phyloP scores from a whole-genome alignment of 1,140 invertebrate genomes.

The Diabrotica undecimpunctata region DNA sequence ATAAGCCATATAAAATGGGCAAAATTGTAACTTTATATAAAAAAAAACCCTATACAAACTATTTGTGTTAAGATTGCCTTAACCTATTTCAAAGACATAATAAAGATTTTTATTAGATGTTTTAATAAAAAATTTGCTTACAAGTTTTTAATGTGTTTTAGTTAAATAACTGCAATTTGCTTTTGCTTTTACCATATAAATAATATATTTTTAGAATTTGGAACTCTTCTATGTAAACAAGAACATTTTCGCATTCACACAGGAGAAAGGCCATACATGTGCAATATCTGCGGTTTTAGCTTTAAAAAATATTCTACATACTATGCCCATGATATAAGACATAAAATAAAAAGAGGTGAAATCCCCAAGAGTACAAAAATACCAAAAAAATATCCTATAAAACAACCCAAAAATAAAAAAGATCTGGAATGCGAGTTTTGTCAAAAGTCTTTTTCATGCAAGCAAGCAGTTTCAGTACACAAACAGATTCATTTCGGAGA shows the following conservation, averaged over 20 bases:
- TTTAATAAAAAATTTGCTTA: no score
- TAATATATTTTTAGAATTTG: conserved; percentile 22
- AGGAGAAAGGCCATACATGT: conserved; percentile 14
- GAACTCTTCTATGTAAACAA: conserved; percentile 3
- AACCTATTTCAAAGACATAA: no score
- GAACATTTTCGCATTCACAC: conserved; percentile 15
- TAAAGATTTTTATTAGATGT: no score
- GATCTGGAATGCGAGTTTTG: conserved; percentile 10
- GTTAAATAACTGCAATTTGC: no score
- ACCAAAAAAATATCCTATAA: conserved; percentile 10
- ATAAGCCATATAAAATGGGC: no score
- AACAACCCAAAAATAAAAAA: not conserved
- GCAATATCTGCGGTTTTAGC: conserved; percentile 7
- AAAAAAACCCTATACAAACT: no score
- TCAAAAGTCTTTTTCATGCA: conserved; percentile 11
- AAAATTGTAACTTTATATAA: no score
- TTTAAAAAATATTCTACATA: conserved; percentile 18
- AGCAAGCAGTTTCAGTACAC: conserved; percentile 11
- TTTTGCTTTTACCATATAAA: no score
- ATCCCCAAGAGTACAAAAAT: conserved; percentile 9
- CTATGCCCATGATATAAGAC: conserved; percentile 15
- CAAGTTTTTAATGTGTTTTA: no score
- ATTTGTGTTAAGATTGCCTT: no score
- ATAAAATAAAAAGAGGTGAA: conserved; percentile 19
- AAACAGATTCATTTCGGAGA: conserved; percentile 15